Evolutionary conservation across 2,888 invertebrate genomes (phyloP).

Genomic region (Sinhomidia bicolor): DNA sequence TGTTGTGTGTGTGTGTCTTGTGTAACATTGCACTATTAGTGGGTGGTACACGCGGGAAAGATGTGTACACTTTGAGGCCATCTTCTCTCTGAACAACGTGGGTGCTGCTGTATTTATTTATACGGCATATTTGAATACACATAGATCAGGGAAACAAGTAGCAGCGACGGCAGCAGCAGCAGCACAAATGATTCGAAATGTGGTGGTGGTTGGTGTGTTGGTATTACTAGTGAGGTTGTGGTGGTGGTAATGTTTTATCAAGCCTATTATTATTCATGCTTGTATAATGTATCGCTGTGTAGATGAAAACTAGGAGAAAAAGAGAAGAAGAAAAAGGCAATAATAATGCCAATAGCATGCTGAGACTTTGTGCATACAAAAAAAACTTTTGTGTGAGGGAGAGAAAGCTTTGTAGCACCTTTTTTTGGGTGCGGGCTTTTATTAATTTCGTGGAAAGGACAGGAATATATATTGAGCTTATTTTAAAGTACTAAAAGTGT

Average conservation of each 20-base stretch:
- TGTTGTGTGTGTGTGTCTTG: slow-evolving; percentile 25
- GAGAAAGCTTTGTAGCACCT: slow-evolving; percentile 6
- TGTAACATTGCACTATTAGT: slow-evolving; percentile 33
- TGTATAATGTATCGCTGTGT: neutral
- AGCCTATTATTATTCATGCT: slow-evolving; percentile 39
- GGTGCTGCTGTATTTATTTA: neutral
- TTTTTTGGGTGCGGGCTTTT: neutral
- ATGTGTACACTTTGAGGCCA: neutral
- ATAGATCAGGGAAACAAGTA: neutral
- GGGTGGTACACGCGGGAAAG: neutral
- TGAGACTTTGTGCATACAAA: slow-evolving; percentile 44
- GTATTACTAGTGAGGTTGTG: slow-evolving; percentile 28
- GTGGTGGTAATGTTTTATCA: slow-evolving; percentile 31
- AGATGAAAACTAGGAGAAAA: slow-evolving; percentile 4
- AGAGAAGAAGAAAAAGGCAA: slow-evolving; percentile 27
- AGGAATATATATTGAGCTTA: neutral
- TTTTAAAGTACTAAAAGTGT: neutral
- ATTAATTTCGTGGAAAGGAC: slow-evolving; percentile 39
- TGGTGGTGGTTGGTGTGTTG: neutral
- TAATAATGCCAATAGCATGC: slow-evolving; percentile 53
- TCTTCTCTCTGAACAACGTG: neutral
- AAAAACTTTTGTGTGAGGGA: too few species aligned
- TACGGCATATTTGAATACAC: neutral
- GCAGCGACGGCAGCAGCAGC: neutral
- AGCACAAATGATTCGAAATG: neutral